Evolutionary conservation across 2,888 invertebrate genomes (phyloP).

Genomic region (Clitarchus hookeri): DNA sequence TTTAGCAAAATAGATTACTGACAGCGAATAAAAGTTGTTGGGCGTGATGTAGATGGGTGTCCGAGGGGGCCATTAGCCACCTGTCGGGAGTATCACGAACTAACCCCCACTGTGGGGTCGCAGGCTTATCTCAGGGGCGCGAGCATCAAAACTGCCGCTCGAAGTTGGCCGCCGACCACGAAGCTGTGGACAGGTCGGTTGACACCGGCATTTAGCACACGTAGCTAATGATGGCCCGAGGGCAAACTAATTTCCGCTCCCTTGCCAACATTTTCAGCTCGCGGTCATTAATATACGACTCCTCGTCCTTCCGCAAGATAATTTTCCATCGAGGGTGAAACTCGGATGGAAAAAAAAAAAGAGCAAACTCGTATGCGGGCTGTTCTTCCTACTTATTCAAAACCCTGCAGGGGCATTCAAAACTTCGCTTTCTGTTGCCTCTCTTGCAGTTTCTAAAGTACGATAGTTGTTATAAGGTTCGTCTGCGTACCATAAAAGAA

Average conservation of each 20-base stretch:
- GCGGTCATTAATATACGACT: neutral
- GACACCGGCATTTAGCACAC: conserved; percentile 6
- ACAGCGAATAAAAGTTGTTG: neutral
- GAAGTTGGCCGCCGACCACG: neutral
- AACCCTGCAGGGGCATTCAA: too few relatives aligned
- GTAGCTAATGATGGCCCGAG: neutral
- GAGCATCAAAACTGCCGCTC: neutral
- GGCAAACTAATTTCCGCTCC: neutral
- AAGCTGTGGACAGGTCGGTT: neutral
- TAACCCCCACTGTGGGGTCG: neutral
- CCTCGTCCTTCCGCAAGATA: neutral
- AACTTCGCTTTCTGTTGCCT: too few relatives aligned
- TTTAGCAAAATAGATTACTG: neutral
- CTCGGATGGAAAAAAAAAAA: neutral
- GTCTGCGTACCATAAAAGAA: too few relatives aligned
- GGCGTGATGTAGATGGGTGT: too few relatives aligned
- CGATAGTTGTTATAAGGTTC: too few relatives aligned
- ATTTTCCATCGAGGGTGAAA: too few relatives aligned
- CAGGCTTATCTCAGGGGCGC: neutral
- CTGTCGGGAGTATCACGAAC: neutral
- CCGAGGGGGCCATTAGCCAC: neutral
- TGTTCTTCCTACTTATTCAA: too few relatives aligned
- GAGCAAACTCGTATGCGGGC: neutral
- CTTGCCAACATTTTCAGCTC: neutral
- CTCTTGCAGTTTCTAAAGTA: too few relatives aligned